Evolutionary conservation across 2,888 invertebrate species (phyloP).

Genomic region (Troides helena): DNA sequence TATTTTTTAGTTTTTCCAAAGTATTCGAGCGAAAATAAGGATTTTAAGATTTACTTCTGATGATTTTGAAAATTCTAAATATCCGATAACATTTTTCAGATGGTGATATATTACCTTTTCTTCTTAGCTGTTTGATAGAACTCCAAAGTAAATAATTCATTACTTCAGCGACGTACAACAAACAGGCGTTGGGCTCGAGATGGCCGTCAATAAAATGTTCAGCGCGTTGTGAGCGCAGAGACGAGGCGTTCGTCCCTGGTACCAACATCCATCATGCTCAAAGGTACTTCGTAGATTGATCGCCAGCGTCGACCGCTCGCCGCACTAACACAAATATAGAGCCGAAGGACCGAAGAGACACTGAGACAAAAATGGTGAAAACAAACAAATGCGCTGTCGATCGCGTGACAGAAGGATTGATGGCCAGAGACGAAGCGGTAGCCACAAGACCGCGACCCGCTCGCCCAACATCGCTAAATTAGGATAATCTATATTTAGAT

Average conservation of each 20-base stretch:
- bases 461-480: slow-evolving; percentile 7
- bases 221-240: slow-evolving; percentile 48
- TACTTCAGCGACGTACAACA: slow-evolving; percentile 52
- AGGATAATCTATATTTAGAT: slow-evolving; percentile 21
- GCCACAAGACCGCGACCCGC: slow-evolving; percentile 19
- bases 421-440: slow-evolving; percentile 48
- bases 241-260: slow-evolving; percentile 45
- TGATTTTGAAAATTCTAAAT: background rate
- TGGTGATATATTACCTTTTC: background rate
- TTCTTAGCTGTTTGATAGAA: background rate
- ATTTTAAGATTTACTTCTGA: background rate
- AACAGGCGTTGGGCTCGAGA: slow-evolving; percentile 41
- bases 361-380: slow-evolving; percentile 75
- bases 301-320: slow-evolving; percentile 55
- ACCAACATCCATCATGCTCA: slow-evolving; percentile 71
- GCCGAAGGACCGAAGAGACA: slow-evolving; percentile 49
- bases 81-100: background rate
- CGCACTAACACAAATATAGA: slow-evolving; percentile 50
- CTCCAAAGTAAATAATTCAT: slow-evolving; percentile 60
- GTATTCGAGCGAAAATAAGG: no score
- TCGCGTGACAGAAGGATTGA: slow-evolving; percentile 76
- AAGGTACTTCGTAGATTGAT: slow-evolving; percentile 68
- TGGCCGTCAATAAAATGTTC: slow-evolving; percentile 53
- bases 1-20: no score
- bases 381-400: slow-evolving; percentile 78